Evolutionary conservation across 2,888 invertebrate species (phyloP), one percentile per base, ranked within the genome.

Genomic region (Tiphia femorata): DNA sequence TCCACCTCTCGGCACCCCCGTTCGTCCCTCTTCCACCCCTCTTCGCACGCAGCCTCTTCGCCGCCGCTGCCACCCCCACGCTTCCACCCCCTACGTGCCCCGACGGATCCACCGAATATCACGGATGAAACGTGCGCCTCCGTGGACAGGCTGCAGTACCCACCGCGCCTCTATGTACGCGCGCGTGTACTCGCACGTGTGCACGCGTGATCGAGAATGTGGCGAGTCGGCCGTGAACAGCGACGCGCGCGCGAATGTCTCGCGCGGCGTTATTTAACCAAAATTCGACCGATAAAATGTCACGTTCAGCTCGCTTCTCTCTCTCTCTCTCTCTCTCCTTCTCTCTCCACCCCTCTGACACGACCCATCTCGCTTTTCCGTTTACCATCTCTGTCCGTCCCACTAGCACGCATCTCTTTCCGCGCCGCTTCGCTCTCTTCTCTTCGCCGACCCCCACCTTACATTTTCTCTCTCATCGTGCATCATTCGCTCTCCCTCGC

Each of bases 241-340:
- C 48, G 48, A 14, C 56, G 17, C 58, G 46, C 21, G 33, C 35
- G 35, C 46, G 57, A 54, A 50, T 44, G 47, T 37, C 51, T 48
- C 58, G 49, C 43, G 33, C 54, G 44, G 59, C 63, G 65, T 73
- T 76, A 73, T 73, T 67, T 74, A 67, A 71, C 74, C 65, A 62
- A 76, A 76, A 71, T 72, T 70, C 67, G 60, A 46, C 53, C 67
- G 68, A 76, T 69, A 69, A 76, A 79, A 74, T 67, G 74, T 73
- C 70, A 66, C 55, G 43, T 35, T 21, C 35, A 17, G 38, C 21
- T n/a, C n/a, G n/a, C 40, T 49, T 30, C 35, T 51, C 48, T 43
- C 49, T 52, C 50, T 19, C 48, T 37, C 41, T 38, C 37, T 12
- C 47, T 23, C 14, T 35, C 8, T 10, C 29, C 12, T 17, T 27